Conservation (phyloP, 2,888 invertebrate genomes). For the Cristatella mucedo region DNA sequence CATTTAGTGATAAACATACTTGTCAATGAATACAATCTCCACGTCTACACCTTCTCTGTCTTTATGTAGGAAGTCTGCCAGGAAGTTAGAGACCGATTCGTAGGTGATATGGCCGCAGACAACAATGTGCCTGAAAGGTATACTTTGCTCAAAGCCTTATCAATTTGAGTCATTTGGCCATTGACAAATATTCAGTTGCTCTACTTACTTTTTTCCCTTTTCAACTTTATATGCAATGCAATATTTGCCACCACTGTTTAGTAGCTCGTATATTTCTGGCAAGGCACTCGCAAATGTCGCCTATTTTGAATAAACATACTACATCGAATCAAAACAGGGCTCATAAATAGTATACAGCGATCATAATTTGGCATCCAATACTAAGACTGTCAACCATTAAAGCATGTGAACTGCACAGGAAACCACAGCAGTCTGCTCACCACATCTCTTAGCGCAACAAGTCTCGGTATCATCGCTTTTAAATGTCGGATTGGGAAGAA, state of each 20-base stretch:
- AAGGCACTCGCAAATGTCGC: slow-evolving; percentile 99
- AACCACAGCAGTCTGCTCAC: no score
- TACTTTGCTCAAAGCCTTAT: no score
- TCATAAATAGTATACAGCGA: background rate
- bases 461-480: no score
- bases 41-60: slow-evolving; percentile 99
- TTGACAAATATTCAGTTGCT: no score
- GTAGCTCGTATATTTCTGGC: slow-evolving; percentile 99
- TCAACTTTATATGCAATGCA: slow-evolving; percentile 99
- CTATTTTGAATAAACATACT: slow-evolving; percentile 30
- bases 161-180: background rate
- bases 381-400: no score
- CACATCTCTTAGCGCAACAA: no score
- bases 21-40: slow-evolving; percentile 98
- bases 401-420: no score
- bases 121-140: slow-evolving; percentile 76
- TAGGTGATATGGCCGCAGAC: slow-evolving; percentile 99
- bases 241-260: slow-evolving; percentile 98
- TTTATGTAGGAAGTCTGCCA: slow-evolving; percentile 99
- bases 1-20: no score
- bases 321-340: background rate
- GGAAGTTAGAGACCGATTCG: slow-evolving; percentile 98
- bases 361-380: no score
- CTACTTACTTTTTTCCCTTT: slow-evolving; percentile 84
- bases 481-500: no score